Evolutionary conservation across 2,113 vertebrate genomes (phyloP), one percentile per base, ranked within the genome.

Genomic region (Thunnus thynnus): DNA sequence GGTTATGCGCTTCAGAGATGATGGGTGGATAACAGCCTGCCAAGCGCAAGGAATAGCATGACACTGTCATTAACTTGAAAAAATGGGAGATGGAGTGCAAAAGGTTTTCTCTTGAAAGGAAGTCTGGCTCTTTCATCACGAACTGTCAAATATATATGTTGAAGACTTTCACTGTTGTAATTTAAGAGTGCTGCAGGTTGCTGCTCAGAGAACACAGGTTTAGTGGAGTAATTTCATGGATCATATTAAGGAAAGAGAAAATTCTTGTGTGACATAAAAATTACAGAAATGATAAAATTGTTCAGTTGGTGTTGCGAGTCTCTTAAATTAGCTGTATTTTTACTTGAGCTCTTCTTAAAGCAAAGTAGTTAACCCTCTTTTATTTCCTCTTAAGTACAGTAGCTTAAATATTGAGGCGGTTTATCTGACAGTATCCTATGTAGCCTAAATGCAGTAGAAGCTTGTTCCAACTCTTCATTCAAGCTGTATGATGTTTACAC

Each of bases 51-150:
- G 70, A 81, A 73, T n/a, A 80, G 47, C 55, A 6, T 74, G 72
- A 87, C 86, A 83, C 84, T 62, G 80, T 87, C 81, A 86, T 91
- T 88, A 85, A 87, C 72, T 82, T 76, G 46, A 74, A 76, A 83
- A 87, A 17, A 78, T 67, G 48, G 68, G 66, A 83, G 77, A 86
- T 74, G 69, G 60, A 79, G 68, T 62, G 83, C 56, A 69, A 65
- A 84, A 68, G 78, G 68, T 80, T 78, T 82, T 76, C 32, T 63
- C 41, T 72, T 51, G 51, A 89, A 86, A 78, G 44, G 73, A 55
- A 82, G 0, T 61, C 3, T 11, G 25, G 36, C 66, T 82, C 69
- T 80, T 80, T 87, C 18, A 78, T 81, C 65, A 74, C 67, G 58
- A 62, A 74, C 75, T 78, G 78, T 76, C 80, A 79, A 66, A 80